phyloP scores from a whole-genome alignment of 1,140 invertebrate species.

The Aphidius gifuensis region DNA sequence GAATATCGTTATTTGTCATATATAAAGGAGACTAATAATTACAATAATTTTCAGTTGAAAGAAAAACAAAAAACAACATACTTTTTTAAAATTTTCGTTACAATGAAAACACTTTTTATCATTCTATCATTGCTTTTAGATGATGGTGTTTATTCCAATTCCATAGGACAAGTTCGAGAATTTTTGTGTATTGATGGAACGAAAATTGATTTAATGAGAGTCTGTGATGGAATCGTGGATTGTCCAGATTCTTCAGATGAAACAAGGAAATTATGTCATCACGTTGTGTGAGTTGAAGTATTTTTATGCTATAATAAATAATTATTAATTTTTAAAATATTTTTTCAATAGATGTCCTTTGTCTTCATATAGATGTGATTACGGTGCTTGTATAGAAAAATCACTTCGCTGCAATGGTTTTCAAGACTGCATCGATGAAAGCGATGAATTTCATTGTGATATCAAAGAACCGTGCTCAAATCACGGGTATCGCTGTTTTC shows the following conservation, averaged over 20 bases:
- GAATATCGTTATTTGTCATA: too few species aligned
- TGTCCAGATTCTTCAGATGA: conserved; percentile 81
- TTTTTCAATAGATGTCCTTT: conserved; percentile 36
- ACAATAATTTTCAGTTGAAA: too few species aligned
- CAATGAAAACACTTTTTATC: too few species aligned
- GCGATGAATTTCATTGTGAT: conserved; percentile 54
- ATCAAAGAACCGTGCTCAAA: conserved; percentile 27
- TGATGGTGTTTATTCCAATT: neutral
- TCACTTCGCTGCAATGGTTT: conserved; percentile 57
- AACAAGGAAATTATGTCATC: conserved; percentile 35
- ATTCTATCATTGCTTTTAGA: too few species aligned
- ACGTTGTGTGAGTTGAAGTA: conserved; percentile 32
- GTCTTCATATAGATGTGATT: conserved; percentile 53
- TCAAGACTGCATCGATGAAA: conserved; percentile 59
- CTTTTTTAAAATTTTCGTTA: too few species aligned
- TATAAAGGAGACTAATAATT: too few species aligned
- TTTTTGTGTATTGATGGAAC: conserved; percentile 38
- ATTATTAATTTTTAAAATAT: neutral
- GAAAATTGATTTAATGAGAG: conserved; percentile 55
- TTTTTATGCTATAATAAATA: conserved; percentile 1
- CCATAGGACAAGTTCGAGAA: conserved; percentile 2
- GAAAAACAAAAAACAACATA: too few species aligned
- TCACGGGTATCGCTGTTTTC: conserved; percentile 32
- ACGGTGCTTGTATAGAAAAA: conserved; percentile 57
- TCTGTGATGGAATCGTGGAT: conserved; percentile 72